A percentile compares a stretch with the other conserved stretches of the same genome.
Conservation (phyloP, 2,888 invertebrate genomes). For the Dermolepida albohirtum region DNA sequence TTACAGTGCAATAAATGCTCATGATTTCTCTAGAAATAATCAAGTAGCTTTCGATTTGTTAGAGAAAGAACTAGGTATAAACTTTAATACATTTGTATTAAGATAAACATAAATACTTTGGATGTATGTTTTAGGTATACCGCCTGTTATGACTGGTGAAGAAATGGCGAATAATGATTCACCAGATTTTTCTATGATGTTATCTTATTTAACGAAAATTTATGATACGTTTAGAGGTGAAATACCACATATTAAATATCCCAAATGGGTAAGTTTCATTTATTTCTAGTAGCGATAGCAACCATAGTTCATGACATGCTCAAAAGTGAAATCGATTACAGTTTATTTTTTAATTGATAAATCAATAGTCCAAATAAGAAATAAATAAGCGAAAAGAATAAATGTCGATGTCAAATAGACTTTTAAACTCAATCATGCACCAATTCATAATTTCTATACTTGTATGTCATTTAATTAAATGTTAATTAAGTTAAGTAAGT, state of each 20-base stretch:
- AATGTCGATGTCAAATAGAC: too few species aligned
- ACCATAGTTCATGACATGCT: too few species aligned
- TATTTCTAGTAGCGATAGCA: not conserved
- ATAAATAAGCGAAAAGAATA: too few species aligned
- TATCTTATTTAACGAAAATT: conserved; percentile 88
- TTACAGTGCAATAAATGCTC: conserved; percentile 73
- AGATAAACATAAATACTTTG: conserved; percentile 8
- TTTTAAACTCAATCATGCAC: too few species aligned
- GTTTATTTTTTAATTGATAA: too few species aligned
- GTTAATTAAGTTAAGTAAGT: too few species aligned
- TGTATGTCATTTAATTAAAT: too few species aligned
- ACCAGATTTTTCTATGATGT: conserved; percentile 79
- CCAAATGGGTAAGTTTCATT: conserved; percentile 72
- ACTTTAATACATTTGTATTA: not conserved
- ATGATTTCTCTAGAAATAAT: conserved; percentile 77
- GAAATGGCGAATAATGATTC: conserved; percentile 79
- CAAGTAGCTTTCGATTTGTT: conserved; percentile 88
- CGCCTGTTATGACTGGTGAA: conserved; percentile 79
- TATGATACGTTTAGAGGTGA: conserved; percentile 93
- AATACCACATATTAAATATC: conserved; percentile 84
- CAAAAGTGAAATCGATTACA: too few species aligned
- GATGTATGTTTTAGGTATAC: conserved; percentile 65
- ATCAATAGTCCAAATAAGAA: too few species aligned
- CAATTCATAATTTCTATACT: too few species aligned
- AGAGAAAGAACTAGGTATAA: conserved; percentile 81